These are phyloP conservation scores for Drosophila mojavensis DNA, from an alignment of 1,140 invertebrate species.

Conservation along the genomic window DNA sequence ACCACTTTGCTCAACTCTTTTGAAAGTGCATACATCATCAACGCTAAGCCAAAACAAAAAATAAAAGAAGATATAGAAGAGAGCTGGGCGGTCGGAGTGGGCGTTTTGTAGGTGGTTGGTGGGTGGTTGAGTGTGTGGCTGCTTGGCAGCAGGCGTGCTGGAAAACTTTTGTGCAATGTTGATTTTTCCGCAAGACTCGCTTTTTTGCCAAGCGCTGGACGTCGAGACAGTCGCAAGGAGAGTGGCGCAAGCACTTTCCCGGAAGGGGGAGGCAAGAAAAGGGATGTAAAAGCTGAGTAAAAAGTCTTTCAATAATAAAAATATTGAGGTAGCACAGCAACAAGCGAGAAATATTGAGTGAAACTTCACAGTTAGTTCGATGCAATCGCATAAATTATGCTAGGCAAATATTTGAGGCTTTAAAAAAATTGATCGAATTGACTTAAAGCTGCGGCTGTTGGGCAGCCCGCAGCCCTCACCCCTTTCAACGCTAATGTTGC, in stretches of 20 bases:
- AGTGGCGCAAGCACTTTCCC: slow-evolving; percentile 64
- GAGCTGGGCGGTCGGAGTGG: not conserved
- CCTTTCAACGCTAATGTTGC: slow-evolving; percentile 31
- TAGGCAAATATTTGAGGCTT: not conserved
- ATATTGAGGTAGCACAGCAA: slow-evolving; percentile 60
- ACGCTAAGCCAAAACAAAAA: slow-evolving; percentile 81
- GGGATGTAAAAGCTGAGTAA: slow-evolving; percentile 52
- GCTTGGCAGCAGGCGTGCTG: slow-evolving; percentile 7
- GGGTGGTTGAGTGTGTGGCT: slow-evolving; percentile 13
- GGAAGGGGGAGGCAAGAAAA: slow-evolving; percentile 6
- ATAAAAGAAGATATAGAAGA: slow-evolving; percentile 8
- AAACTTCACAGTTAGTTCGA: slow-evolving; percentile 42
- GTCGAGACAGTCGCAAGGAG: slow-evolving; percentile 32
- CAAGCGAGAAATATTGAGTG: slow-evolving; percentile 36
- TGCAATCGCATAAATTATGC: slow-evolving; percentile 1
- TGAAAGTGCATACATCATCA: slow-evolving; percentile 82
- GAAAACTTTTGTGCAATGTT: slow-evolving; percentile 81
- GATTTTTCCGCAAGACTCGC: slow-evolving; percentile 80
- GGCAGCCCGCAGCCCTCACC: slow-evolving; percentile 26
- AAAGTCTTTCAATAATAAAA: slow-evolving; percentile 78
- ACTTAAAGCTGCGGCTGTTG: slow-evolving; percentile 42
- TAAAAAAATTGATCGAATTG: slow-evolving; percentile 46
- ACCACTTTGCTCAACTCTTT: slow-evolving; percentile 82
- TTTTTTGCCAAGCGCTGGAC: slow-evolving; percentile 69
- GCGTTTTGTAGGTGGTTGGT: slow-evolving; percentile 5